Percentiles rank a stretch among this genome's conserved stretches.
Evolutionary conservation across 1,140 invertebrate genomes (phyloP).

Genomic region (Drosophila lowei): DNA sequence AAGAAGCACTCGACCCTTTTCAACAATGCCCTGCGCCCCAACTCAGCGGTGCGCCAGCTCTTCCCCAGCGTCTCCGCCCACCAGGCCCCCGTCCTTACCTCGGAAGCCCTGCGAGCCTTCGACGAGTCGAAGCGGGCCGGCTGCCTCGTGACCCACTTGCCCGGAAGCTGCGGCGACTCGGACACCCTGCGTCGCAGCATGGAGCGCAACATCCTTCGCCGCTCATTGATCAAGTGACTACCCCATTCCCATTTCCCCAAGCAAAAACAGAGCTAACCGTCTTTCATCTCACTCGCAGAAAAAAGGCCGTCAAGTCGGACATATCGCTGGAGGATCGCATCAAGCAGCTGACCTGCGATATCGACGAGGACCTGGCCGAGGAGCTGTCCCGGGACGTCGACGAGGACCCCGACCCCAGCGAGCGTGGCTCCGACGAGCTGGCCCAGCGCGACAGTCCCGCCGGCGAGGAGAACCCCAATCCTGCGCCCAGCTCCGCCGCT

Average conservation of each 20-base stretch:
- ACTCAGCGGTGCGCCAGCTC: slow-evolving; percentile 89
- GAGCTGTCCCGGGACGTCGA: slow-evolving; percentile 58
- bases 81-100: slow-evolving; percentile 86
- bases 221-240: slow-evolving; percentile 87
- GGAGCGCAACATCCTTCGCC: slow-evolving; percentile 88
- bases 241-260: too few species aligned
- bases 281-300: slow-evolving; percentile 53
- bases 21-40: slow-evolving; percentile 84
- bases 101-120: slow-evolving; percentile 87
- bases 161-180: slow-evolving; percentile 84
- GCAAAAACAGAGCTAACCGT: too few species aligned
- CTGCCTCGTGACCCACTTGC: slow-evolving; percentile 82
- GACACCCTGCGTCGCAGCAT: slow-evolving; percentile 87
- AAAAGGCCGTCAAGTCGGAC: slow-evolving; percentile 85
- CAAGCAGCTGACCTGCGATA: slow-evolving; percentile 90
- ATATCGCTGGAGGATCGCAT: slow-evolving; percentile 91
- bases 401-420: slow-evolving; percentile 50
- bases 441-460: slow-evolving; percentile 84
- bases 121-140: slow-evolving; percentile 87
- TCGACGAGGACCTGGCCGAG: slow-evolving; percentile 85
- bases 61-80: slow-evolving; percentile 86
- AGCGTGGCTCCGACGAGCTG: slow-evolving; percentile 52
- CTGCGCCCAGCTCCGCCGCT: slow-evolving; percentile 76
- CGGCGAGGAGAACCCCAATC: slow-evolving; percentile 83
- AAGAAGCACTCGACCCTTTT: slow-evolving; percentile 82